Base-by-base conservation (phyloP, 1,140 invertebrate genomes). In the Cyrtorhinus lividipennis region DNA sequence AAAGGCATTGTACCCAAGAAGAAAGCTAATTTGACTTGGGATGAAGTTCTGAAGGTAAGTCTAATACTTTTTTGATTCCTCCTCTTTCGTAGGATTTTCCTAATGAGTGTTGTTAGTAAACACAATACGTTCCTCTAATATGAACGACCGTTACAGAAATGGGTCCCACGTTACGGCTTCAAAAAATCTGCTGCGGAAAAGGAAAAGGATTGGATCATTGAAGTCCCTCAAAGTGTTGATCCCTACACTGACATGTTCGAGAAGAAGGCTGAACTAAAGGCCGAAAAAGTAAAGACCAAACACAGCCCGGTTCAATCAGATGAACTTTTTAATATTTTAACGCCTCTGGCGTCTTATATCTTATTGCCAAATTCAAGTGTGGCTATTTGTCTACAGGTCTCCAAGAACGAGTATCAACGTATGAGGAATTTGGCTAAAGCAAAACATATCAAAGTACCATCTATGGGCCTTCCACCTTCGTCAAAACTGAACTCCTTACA, bases 351-450 rank as follows among this genome's bases (percentile, higher is more conserved):
- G n/a, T n/a, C n/a, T n/a, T n/a, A n/a, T n/a, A n/a, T n/a, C n/a
- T n/a, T n/a, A n/a, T n/a, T n/a, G n/a, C n/a, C n/a, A n/a, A n/a
- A n/a, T n/a, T n/a, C n/a, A n/a, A n/a, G n/a, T n/a, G n/a, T n/a
- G n/a, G n/a, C n/a, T n/a, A n/a, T n/a, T n/a, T n/a, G 2, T 58
- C 46, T 62, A 22, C 56, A 65, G 70, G 82, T 90, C 2, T 89
- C 93, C 10, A 98, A 98, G 72, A 98, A 98, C 80, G 95, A 98
- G 74, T 78, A 94, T 59, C 92, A 98, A 72, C 79, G 94, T 56
- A 76, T 98, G 65, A 82, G 88, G 66, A 99, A 98, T 75, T 85
- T 98, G 69, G 92, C 92, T 0, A 80, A 84, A 68, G 77, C 85
- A 0, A 85, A 81, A 67, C 94, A 93, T 70, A 77, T 90, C 2